A percentile compares a stretch with the other conserved stretches of the same genome.
Conservation (phyloP, 2,888 invertebrate genomes). For the Tetragonisca angustula region DNA sequence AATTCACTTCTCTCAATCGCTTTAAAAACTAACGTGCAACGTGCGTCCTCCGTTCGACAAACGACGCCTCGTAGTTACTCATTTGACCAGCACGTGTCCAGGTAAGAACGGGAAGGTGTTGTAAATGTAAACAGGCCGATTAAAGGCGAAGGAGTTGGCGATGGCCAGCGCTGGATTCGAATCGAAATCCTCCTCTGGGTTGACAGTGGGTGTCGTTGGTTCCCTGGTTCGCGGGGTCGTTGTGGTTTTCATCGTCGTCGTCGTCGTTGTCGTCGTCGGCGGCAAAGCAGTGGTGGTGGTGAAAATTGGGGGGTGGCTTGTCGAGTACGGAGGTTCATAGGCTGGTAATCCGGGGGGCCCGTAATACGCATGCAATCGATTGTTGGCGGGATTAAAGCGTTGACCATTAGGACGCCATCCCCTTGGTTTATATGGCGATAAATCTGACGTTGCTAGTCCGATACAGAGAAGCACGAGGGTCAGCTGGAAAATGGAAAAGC, state of each 20-base stretch:
- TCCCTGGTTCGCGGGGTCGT: conserved; percentile 78
- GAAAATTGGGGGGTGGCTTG: conserved; percentile 55
- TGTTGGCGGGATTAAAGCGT: conserved; percentile 73
- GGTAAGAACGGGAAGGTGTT: conserved; percentile 77
- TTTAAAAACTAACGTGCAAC: background rate
- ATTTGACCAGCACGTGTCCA: conserved; percentile 52
- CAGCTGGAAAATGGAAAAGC: conserved; percentile 64
- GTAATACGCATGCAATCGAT: conserved; percentile 68
- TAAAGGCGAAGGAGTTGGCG: conserved; percentile 82
- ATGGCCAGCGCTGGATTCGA: conserved; percentile 79
- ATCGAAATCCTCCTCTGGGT: conserved; percentile 73
- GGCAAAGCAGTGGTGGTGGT: conserved; percentile 48
- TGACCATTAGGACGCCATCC: conserved; percentile 81
- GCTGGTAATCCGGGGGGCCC: conserved; percentile 66
- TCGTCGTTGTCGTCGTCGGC: conserved; percentile 44
- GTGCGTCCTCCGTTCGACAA: background rate
- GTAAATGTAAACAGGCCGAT: conserved; percentile 80
- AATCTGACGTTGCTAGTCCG: conserved; percentile 65
- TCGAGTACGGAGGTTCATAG: conserved; percentile 70
- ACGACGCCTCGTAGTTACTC: background rate
- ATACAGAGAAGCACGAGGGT: conserved; percentile 62
- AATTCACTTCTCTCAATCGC: background rate
- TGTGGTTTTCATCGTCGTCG: conserved; percentile 62
- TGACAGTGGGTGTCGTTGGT: conserved; percentile 64
- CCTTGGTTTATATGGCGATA: conserved; percentile 73